Evolutionary conservation across 2,113 vertebrate species (phyloP), one percentile per base, ranked within the genome.

Genomic region (Marmota monax): DNA sequence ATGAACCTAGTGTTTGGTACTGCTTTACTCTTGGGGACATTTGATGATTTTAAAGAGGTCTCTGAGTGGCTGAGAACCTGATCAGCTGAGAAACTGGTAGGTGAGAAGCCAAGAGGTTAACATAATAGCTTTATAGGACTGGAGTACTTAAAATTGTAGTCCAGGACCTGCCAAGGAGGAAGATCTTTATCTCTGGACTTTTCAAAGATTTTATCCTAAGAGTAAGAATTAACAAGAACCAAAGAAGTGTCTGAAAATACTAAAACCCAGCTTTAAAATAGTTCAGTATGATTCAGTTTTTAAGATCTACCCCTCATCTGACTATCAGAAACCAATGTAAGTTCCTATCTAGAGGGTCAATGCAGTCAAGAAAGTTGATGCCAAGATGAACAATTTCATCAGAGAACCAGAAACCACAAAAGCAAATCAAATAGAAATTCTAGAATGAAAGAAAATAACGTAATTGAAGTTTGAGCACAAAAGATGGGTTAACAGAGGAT

Each of bases 151-250:
- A 90, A 82, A 92, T 4, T 73, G 39, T 56, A 97, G 7, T 48
- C 80, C 65, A 92, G 20, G 14, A 18, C 6, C n/a, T 86, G 9
- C 37, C 16, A 80, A 86, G 22, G 14, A 93, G 2, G 16, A 88
- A 17, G 37, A 32, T 20, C 39, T 56, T 92, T 92, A 25, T 82
- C 63, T 78, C 92, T 29, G 16, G 25, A 37, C 25, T 51, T 84
- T 95, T 92, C 34, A 69, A 95, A 92, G n/a, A 70, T 45, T 79
- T 61, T 34, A 58, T 79, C n/a, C 56, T 39, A 86, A 89, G 61
- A 84, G 12, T 37, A 82, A 73, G 7, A 13, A 78, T 56, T 73
- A 90, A 32, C 5, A 72, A 73, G 39, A 72, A 67, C 56, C n/a
- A 48, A 85, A 73, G 13, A 90, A 72, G 7, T 53, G 2, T 39